Conservation (phyloP, 2,888 invertebrate species). For the Phragmatobia fuliginosa region DNA sequence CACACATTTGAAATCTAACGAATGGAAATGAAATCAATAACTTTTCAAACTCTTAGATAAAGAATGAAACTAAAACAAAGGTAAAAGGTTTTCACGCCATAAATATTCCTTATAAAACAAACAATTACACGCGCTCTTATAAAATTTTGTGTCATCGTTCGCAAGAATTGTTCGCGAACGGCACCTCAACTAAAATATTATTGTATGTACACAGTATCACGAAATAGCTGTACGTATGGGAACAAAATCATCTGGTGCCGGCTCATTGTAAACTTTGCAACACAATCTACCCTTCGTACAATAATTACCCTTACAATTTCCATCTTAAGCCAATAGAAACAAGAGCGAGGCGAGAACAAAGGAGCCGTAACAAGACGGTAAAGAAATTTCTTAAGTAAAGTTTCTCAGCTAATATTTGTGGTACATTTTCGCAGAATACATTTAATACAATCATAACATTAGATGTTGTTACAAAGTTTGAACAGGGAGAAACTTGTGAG, state of each 20-base stretch:
- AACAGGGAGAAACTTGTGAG: constrained; percentile 34
- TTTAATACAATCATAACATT: constrained; percentile 77
- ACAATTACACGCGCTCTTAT: constrained; percentile 36
- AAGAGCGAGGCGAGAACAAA: constrained; percentile 34
- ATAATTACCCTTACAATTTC: constrained; percentile 36
- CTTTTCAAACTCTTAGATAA: not conserved
- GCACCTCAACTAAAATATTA: constrained; percentile 58
- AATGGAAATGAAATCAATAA: not conserved
- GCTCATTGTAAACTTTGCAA: constrained; percentile 60
- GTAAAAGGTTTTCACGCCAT: not conserved
- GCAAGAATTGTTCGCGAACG: constrained; percentile 31
- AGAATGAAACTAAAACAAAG: not conserved
- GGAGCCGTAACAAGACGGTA: constrained; percentile 34
- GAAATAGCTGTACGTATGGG: constrained; percentile 65
- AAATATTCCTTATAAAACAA: constrained; percentile 31
- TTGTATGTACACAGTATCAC: constrained; percentile 58
- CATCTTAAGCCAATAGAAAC: constrained; percentile 45
- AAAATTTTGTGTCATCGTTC: constrained; percentile 46
- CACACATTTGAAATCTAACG: not conserved
- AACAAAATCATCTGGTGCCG: constrained; percentile 67
- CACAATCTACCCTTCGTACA: constrained; percentile 34
- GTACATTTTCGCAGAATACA: constrained; percentile 72
- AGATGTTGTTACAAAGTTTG: constrained; percentile 70
- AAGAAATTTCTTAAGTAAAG: constrained; percentile 65
- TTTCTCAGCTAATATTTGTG: constrained; percentile 75